Evolutionary conservation across 2,113 vertebrate genomes (phyloP), one percentile per base, ranked within the genome.

Genomic region (Lasiurus borealis): DNA sequence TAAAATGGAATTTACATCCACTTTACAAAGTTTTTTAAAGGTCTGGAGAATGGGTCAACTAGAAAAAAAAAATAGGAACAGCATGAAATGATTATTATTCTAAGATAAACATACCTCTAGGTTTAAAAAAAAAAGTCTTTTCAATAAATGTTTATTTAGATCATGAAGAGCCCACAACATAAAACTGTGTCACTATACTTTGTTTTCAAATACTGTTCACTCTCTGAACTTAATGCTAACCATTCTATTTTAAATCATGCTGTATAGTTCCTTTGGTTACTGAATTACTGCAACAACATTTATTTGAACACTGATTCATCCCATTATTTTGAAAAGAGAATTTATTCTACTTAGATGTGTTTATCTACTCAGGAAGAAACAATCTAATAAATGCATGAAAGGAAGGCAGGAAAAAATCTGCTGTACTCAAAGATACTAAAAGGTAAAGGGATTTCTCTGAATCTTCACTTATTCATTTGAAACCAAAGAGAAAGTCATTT

Each of bases 1-100:
- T 98, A 98, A 98, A 98, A 98, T 88, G 95, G 97, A 98, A 98
- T 98, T 98, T 97, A 97, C 90, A 97, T 97, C 82, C 76, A 96
- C 90, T 97, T 96, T 90, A 97, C 97, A 97, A 97, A 64, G 54
- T 90, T 91, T 95, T 97, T 97, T 54, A 97, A 97, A 98, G 97
- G 81, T 98, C 98, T 98, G 93, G 44, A 97, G 82, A 97, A 92
- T 98, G 46, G 27, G 96, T 96, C 91, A 96, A 81, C 88, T 95
- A 97, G 54, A 54, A 66, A 69, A 93, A 95, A 95, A 95, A 95
- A 69, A 96, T 62, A 90, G 90, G 97, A 97, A 94, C 54, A 94
- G 90, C 69, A 95, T 90, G 96, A 96, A 96, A 31, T 68, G 50
- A 94, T 88, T 95, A 94, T 62, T 93, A 95, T 90, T 93, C 95